Percentiles rank a stretch among this genome's conserved stretches.
Conservation (phyloP, 2,888 invertebrate species). For the Quadroppia sp. region DNA sequence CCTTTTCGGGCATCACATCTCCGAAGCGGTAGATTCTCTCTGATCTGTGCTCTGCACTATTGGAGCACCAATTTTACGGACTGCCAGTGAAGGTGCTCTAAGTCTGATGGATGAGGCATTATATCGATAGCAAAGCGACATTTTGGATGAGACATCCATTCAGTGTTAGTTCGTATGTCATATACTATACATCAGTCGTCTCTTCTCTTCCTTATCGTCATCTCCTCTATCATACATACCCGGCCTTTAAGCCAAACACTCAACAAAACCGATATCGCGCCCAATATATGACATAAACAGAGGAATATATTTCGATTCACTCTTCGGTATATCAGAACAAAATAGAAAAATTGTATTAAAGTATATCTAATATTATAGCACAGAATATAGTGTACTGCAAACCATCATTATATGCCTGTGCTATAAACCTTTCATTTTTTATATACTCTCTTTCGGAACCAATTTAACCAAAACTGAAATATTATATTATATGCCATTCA, state of each 20-base stretch:
- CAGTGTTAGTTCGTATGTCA: neutral
- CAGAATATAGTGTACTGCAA: neutral
- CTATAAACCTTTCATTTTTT: neutral
- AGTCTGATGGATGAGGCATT: conserved; percentile 37
- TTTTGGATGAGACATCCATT: conserved; percentile 34
- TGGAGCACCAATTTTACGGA: conserved; percentile 39
- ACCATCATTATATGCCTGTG: neutral
- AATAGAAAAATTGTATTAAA: conserved; percentile 26
- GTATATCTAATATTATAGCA: conserved; percentile 1
- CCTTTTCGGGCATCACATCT: neutral
- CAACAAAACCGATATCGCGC: conserved; percentile 21
- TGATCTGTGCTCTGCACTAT: conserved; percentile 1
- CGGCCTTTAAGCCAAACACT: neutral
- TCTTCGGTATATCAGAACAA: neutral
- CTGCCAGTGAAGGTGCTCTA: conserved; percentile 39
- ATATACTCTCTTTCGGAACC: neutral
- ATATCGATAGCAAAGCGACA: conserved; percentile 27
- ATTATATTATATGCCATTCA: neutral
- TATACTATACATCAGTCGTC: conserved; percentile 19
- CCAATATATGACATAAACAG: conserved; percentile 8
- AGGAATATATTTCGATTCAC: conserved; percentile 19
- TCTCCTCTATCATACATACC: conserved; percentile 23
- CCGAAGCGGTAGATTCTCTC: neutral
- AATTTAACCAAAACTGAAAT: neutral
- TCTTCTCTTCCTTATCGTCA: conserved; percentile 1